Evolutionary conservation across 1,140 invertebrate genomes (phyloP).

Genomic region (Tenebrio molitor): DNA sequence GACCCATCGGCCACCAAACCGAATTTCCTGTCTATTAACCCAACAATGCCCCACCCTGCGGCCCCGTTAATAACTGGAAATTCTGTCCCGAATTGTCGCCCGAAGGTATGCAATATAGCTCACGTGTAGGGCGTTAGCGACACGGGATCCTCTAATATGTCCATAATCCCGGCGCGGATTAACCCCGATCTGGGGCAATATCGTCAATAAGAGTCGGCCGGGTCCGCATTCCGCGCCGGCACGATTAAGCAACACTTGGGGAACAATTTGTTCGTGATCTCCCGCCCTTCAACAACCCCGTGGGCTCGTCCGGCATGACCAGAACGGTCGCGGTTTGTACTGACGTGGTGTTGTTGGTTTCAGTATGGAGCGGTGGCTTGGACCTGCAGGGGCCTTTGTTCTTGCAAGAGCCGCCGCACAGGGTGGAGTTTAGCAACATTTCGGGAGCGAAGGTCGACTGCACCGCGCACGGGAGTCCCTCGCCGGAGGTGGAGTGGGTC

Average conservation of each 20-base stretch:
- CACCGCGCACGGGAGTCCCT: constrained; percentile 82
- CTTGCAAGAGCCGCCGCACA: constrained; percentile 82
- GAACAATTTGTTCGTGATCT: not conserved
- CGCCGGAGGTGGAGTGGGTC: constrained; percentile 70
- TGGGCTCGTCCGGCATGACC: too few species aligned
- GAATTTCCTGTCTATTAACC: constrained; percentile 47
- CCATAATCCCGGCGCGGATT: constrained; percentile 26
- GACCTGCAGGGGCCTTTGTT: constrained; percentile 85
- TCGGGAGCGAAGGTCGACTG: constrained; percentile 85
- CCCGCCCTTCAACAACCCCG: too few species aligned
- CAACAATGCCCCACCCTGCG: constrained; percentile 34
- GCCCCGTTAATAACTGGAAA: constrained; percentile 43
- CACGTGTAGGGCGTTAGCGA: constrained; percentile 15
- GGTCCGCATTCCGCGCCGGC: not conserved
- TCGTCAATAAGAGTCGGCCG: constrained; percentile 2
- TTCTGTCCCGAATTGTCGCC: constrained; percentile 43
- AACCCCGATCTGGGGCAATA: constrained; percentile 34
- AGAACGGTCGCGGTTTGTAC: too few species aligned
- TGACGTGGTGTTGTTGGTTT: constrained; percentile 23
- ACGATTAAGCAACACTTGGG: not conserved
- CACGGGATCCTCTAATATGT: constrained; percentile 34
- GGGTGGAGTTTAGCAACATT: constrained; percentile 89
- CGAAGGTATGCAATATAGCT: constrained; percentile 45
- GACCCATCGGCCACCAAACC: constrained; percentile 1
- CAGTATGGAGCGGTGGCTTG: constrained; percentile 60